Conservation (phyloP, 2,113 vertebrate species). For the Gymnorhina tibicen region DNA sequence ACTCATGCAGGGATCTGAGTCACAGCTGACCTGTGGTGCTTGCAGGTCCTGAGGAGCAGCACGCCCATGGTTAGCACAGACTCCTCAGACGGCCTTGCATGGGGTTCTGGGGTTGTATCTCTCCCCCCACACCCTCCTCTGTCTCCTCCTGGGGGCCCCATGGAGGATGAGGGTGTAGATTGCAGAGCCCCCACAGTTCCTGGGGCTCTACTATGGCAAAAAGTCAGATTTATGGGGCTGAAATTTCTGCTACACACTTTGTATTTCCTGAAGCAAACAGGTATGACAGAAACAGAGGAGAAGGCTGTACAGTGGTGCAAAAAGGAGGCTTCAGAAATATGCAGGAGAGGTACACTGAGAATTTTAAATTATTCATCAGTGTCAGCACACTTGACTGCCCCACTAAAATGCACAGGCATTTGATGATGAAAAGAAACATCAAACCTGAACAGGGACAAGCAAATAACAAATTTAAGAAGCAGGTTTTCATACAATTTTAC, state of each 20-base stretch:
- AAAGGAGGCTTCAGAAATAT: neutral
- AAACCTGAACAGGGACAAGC: neutral
- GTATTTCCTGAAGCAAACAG: neutral
- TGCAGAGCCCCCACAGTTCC: accelerated
- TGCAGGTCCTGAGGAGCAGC: neutral
- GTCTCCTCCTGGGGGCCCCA: neutral
- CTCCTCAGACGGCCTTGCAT: neutral
- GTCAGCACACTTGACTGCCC: neutral
- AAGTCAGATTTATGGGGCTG: neutral
- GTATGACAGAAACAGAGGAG: neutral
- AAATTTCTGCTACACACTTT: neutral
- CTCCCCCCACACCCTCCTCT: accelerated
- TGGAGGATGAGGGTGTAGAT: neutral
- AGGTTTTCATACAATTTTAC: neutral
- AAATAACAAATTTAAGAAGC: neutral
- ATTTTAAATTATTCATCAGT: neutral
- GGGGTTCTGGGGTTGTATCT: neutral
- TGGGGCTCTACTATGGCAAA: neutral
- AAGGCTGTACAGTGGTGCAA: neutral
- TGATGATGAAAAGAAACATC: neutral
- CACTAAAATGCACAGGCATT: neutral
- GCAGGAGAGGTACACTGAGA: neutral
- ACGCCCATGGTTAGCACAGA: accelerated
- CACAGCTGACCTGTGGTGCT: accelerated
- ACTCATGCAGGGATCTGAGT: neutral